These are phyloP conservation scores for Lethrus apterus DNA, from an alignment of 1,140 invertebrate species.

Conservation along the genomic window DNA sequence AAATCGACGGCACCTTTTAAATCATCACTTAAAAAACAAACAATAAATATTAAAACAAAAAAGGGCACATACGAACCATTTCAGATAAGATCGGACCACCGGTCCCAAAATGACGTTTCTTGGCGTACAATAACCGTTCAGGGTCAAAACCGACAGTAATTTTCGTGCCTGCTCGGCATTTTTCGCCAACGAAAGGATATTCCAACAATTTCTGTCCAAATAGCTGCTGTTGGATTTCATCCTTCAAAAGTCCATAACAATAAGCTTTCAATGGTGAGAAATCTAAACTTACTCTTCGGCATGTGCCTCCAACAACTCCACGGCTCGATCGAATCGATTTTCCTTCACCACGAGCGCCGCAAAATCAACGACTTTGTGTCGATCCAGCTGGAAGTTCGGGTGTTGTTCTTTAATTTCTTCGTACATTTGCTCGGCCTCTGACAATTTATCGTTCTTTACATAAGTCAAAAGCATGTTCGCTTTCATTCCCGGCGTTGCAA, in stretches of 20 bases:
- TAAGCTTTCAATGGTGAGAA: constrained; percentile 7
- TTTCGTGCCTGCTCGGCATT: constrained; percentile 32
- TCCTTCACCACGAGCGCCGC: constrained; percentile 46
- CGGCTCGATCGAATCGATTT: constrained; percentile 42
- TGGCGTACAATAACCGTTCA: constrained; percentile 43
- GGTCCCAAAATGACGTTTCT: constrained; percentile 45
- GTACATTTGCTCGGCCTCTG: constrained; percentile 42
- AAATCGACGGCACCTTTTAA: constrained; percentile 42
- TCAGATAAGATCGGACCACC: constrained; percentile 44
- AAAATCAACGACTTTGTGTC: constrained; percentile 49
- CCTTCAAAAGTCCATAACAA: constrained; percentile 38
- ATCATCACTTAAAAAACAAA: constrained; percentile 39
- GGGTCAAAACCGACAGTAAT: constrained; percentile 43
- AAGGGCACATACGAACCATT: constrained; percentile 37
- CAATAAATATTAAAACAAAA: constrained; percentile 8
- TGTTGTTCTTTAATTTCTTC: constrained; percentile 41
- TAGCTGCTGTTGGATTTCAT: constrained; percentile 27
- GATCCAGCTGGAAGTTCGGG: constrained; percentile 46
- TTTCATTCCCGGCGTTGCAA: constrained; percentile 48
- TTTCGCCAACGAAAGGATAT: constrained; percentile 43
- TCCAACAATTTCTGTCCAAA: constrained; percentile 44
- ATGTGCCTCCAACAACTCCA: constrained; percentile 41
- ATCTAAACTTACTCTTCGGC: constrained; percentile 35
- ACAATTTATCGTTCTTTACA: constrained; percentile 42
- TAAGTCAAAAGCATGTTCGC: constrained; percentile 46